Base-by-base conservation (phyloP, 2,888 invertebrate genomes). In the Salticus scenicus region DNA sequence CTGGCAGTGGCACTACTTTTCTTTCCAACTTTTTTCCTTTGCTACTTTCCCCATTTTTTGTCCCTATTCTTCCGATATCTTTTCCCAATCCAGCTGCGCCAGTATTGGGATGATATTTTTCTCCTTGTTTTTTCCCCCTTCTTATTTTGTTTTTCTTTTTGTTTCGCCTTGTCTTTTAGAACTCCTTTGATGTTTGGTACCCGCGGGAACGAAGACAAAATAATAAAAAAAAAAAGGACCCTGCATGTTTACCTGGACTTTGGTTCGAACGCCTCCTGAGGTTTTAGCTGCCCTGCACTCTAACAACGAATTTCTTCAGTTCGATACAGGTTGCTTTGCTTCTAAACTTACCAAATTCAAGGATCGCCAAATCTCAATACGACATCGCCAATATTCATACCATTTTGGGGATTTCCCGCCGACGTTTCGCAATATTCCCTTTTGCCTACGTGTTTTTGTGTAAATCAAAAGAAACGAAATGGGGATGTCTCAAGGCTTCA, bases 181-280 rank as follows among this genome's bases (percentile, higher is more conserved):
- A 76, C 71, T 72, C 73, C 73, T 77, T 84, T 84, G 77, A 77
- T 77, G 77, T 73, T 83, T 75, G 66, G 66, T 84, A 84, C 83
- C 83, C 83, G 41, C 41, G 83, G 77, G 83, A 84, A 30, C 30
- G 28, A 28, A 71, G 66, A 31, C 75, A 76, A 66, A n/a, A n/a
- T n/a, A n/a, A n/a, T 1, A 37, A 73, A 71, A 72, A 42, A 37
- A 83, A 83, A 72, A 75, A 75, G 69, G 69, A 67, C 28, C 72
- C 73, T 84, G 42, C n/a, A 73, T 84, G 83, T 84, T 84, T 84
- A 84, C 83, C 83, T 84, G 83, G 83, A 77, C 77, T 72, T 51
- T 57, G 67, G 77, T 73, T 73, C 72, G 77, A 66, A 67, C 67
- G 77, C 83, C 83, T 77, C 83, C 83, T 77, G 83, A 84, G 83